These are phyloP conservation scores for Odontocerum albicorne DNA, from an alignment of 2,888 invertebrate genomes.

Conservation along the genomic window DNA sequence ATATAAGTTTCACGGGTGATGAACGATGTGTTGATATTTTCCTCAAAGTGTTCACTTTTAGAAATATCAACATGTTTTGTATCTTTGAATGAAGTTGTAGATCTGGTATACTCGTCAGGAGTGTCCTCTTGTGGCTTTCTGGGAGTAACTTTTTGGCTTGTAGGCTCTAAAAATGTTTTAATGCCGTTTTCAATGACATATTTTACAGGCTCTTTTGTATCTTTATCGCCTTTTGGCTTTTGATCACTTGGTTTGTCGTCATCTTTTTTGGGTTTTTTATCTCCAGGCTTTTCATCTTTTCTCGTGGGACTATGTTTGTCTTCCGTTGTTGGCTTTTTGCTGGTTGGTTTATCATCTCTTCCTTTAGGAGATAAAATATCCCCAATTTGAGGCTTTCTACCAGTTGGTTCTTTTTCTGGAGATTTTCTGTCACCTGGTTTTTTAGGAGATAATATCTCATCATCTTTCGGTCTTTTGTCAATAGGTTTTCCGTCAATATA, in stretches of 20 bases:
- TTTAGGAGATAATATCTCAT: not conserved
- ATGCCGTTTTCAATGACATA: conserved; percentile 33
- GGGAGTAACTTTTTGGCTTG: conserved; percentile 33
- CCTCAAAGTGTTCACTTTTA: not conserved
- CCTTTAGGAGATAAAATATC: too few relatives aligned
- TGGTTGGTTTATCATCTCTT: conserved; percentile 3
- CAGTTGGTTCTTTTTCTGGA: not conserved
- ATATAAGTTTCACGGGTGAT: conserved; percentile 14
- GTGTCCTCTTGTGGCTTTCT: conserved; percentile 8
- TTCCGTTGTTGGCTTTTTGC: not conserved
- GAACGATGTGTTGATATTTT: conserved; percentile 7
- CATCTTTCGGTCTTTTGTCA: not conserved
- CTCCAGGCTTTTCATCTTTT: not conserved
- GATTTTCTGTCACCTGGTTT: conserved; percentile 9
- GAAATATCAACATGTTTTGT: not conserved
- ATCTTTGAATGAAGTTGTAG: conserved; percentile 1
- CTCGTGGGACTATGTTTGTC: conserved; percentile 21
- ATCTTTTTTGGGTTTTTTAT: not conserved
- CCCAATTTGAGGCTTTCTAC: too few relatives aligned
- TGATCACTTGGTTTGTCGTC: conserved; percentile 10
- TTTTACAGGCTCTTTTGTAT: conserved; percentile 8
- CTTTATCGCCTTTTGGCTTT: conserved; percentile 15
- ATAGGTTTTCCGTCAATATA: not conserved
- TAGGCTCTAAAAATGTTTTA: conserved; percentile 35
- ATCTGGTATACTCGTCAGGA: conserved; percentile 5